These are phyloP conservation scores for Cephalopachus bancanus DNA, from an alignment of 2,797 vertebrate genomes.

Conservation along the genomic window DNA sequence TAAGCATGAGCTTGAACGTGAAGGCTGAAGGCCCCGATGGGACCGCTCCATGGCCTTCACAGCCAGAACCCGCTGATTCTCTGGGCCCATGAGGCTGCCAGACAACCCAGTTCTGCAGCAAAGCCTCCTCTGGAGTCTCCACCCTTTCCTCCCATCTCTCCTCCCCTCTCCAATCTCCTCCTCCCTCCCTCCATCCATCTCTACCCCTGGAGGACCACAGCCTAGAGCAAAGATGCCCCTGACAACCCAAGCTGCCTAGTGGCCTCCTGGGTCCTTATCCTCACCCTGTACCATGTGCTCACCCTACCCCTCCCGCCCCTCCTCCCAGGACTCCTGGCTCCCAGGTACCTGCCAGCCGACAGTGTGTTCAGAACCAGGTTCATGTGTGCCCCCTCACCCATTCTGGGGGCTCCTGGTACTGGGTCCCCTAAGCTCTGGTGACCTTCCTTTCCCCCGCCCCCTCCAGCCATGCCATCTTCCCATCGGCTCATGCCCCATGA, in stretches of 20 bases:
- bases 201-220: neutral
- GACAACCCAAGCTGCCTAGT: neutral
- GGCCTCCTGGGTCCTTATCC: neutral
- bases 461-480: neutral
- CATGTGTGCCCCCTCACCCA: neutral
- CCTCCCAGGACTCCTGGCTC: neutral
- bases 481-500: neutral
- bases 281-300: neutral
- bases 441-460: neutral
- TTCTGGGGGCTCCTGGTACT: neutral
- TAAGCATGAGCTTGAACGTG: neutral
- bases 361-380: neutral
- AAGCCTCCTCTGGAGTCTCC: neutral
- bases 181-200: neutral
- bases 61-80: neutral
- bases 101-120: neutral
- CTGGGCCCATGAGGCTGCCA: neutral
- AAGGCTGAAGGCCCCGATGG: neutral
- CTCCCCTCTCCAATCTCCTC: neutral
- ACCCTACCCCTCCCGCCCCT: neutral
- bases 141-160: neutral
- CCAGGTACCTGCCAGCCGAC: neutral
- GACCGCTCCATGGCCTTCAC: rapidly evolving
- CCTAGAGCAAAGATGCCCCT: neutral
- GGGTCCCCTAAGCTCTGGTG: neutral